Evolutionary conservation across 1,140 invertebrate genomes (phyloP), one percentile per base, ranked within the genome.

Genomic region (Diplogasteroides magnus): DNA sequence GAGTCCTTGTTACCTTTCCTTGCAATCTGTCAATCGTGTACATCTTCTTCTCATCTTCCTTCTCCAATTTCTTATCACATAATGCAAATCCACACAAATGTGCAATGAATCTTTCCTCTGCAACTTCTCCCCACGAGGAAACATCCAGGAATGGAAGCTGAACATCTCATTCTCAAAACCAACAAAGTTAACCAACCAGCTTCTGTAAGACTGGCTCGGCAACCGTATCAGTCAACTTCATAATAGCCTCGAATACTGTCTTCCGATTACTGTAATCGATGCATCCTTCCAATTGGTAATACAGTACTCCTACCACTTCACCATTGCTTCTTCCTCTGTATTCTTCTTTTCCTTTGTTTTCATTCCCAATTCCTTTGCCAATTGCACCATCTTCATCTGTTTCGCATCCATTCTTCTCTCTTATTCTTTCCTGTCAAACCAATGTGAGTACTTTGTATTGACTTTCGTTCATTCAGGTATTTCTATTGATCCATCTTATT

Each of bases 31-130:
- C 70, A 29, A 72, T 72, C n/a, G 59, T 48, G 31, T 72, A 72
- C 32, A 73, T 73, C 13, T 27, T 67, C 31, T 71, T 37, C n/a
- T n/a, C n/a, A n/a, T n/a, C n/a, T n/a, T n/a, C n/a, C 14, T 71
- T 59, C 23, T 63, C 31, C 15, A 72, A 31, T 13, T 3, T 29
- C 23, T 73, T 72, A 1, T 31, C 26, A 56, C 73, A 74, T 13
- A 37, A 25, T n/a, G 73, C 69, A 15, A 74, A 65, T n/a, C 69
- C 73, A 29, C 73, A 74, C 19, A 71, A 31, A 23, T 72, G 67
- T 15, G 23, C 59, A 13, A 74, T 26, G 31, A 48, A 71, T 11
- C 73, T 31, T 61, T 74, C 73, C 56, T 74, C 73, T 55, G 72
- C 55, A 13, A 74, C 65, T 64, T 74, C 73, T 23, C 61, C 65